Percentiles rank a stretch among this genome's conserved stretches.
These are phyloP conservation scores for Glossosoma conforme DNA, from an alignment of 1,140 invertebrate species.

Conservation along the genomic window DNA sequence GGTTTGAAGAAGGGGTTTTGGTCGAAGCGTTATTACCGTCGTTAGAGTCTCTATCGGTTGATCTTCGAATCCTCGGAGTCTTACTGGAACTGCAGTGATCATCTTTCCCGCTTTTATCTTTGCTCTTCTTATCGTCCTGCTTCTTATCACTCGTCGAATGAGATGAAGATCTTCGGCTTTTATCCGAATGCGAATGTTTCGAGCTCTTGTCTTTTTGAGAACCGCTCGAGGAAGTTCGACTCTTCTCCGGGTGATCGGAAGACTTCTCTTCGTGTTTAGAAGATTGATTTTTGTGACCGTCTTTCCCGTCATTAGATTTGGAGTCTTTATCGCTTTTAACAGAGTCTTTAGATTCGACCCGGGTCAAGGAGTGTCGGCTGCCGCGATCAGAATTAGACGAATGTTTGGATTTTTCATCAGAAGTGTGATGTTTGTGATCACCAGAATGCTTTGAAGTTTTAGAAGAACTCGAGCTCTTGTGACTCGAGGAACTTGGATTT, in stretches of 20 bases:
- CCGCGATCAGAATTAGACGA: conserved; percentile 20
- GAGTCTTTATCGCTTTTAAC: conserved; percentile 22
- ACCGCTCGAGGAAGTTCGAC: conserved; percentile 20
- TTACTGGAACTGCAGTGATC: conserved; percentile 54
- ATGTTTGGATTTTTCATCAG: conserved; percentile 28
- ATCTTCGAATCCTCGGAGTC: conserved; percentile 44
- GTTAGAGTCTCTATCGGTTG: conserved; percentile 56
- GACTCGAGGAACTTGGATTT: conserved; percentile 40
- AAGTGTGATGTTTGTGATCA: conserved; percentile 12
- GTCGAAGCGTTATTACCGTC: conserved; percentile 48
- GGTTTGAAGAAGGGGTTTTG: conserved; percentile 36
- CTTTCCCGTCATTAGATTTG: conserved; percentile 25
- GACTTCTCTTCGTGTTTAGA: conserved; percentile 35
- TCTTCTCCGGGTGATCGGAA: conserved; percentile 11
- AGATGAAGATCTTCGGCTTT: conserved; percentile 4
- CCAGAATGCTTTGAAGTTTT: conserved; percentile 20
- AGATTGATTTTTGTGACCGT: conserved; percentile 19
- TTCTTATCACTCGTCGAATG: conserved; percentile 36
- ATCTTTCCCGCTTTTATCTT: conserved; percentile 44
- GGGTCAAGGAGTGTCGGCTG: conserved; percentile 6
- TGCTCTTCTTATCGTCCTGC: conserved; percentile 44
- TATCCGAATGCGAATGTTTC: conserved; percentile 11
- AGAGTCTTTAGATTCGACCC: conserved; percentile 12
- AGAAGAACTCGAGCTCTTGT: conserved; percentile 33
- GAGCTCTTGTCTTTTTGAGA: conserved; percentile 23